A percentile compares a stretch with the other conserved stretches of the same genome.
Conservation (phyloP, 2,113 vertebrate genomes). For the Taxidea taxus region DNA sequence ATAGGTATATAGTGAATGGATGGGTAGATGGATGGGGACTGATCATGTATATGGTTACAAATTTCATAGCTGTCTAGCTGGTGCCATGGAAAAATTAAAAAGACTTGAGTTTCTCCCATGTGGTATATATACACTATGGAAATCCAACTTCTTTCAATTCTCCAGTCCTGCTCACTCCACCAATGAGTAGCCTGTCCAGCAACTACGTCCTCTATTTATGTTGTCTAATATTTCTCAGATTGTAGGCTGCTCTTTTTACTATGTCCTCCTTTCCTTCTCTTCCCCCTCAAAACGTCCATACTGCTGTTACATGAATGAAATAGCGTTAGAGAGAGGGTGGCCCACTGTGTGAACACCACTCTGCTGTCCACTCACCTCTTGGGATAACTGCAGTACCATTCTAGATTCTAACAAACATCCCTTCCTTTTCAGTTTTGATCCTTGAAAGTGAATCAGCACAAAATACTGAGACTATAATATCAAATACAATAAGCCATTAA, state of each 20-base stretch:
- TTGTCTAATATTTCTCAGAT: not conserved
- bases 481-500: not conserved
- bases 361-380: not conserved
- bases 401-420: not conserved
- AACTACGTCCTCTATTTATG: not conserved
- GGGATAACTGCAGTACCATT: not conserved
- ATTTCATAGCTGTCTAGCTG: not conserved
- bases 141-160: not conserved
- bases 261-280: not conserved
- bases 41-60: not conserved
- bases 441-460: not conserved
- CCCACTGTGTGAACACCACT: not conserved
- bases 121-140: not conserved
- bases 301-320: not conserved
- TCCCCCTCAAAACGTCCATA: not conserved
- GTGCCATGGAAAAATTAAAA: not conserved
- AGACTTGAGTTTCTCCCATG: not conserved
- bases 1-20: not conserved
- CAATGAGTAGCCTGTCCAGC: not conserved
- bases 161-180: not conserved
- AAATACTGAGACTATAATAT: not conserved
- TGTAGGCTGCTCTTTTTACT: not conserved
- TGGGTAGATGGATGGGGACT: not conserved
- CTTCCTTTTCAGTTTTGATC: not conserved
- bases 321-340: not conserved